phyloP scores from a whole-genome alignment of 2,888 invertebrate genomes.

The Hemistola chrysoprasaria region DNA sequence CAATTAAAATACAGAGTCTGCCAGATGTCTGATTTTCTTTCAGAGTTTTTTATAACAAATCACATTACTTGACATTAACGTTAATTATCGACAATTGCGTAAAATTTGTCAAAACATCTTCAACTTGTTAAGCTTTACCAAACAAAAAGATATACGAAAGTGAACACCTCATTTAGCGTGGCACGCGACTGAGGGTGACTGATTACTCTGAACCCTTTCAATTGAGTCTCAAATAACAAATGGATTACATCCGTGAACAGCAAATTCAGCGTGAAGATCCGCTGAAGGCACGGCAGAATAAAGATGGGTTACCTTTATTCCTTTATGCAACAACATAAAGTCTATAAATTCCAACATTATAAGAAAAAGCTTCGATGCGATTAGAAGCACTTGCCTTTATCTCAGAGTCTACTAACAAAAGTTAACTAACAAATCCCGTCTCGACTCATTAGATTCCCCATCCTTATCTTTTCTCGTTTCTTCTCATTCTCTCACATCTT shows the following conservation, averaged over 20 bases:
- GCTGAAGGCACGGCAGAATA: too few species aligned
- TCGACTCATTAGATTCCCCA: conserved; percentile 68
- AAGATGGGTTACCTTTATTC: too few species aligned
- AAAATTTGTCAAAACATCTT: conserved; percentile 12
- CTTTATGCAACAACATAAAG: conserved; percentile 31
- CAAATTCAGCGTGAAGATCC: conserved; percentile 54
- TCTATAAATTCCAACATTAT: conserved; percentile 31
- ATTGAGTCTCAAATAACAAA: conserved; percentile 46
- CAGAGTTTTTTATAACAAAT: too few species aligned
- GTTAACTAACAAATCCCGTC: conserved; percentile 57
- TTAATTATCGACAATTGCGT: not conserved
- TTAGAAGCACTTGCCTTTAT: conserved; percentile 75
- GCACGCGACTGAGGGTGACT: conserved; percentile 63
- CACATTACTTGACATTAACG: too few species aligned
- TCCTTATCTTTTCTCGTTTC: conserved; percentile 63
- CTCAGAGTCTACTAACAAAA: conserved; percentile 58
- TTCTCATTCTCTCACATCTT: conserved; percentile 65
- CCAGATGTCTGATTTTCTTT: not conserved
- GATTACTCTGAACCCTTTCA: conserved; percentile 47
- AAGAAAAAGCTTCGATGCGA: conserved; percentile 27
- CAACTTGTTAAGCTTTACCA: conserved; percentile 39
- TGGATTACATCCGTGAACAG: conserved; percentile 53
- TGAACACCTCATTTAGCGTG: conserved; percentile 57
- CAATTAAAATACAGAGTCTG: too few species aligned
- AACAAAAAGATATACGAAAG: conserved; percentile 45